Evolutionary conservation across 1,140 invertebrate species (phyloP), one percentile per base, ranked within the genome.

Genomic region (Diuraphis noxia): DNA sequence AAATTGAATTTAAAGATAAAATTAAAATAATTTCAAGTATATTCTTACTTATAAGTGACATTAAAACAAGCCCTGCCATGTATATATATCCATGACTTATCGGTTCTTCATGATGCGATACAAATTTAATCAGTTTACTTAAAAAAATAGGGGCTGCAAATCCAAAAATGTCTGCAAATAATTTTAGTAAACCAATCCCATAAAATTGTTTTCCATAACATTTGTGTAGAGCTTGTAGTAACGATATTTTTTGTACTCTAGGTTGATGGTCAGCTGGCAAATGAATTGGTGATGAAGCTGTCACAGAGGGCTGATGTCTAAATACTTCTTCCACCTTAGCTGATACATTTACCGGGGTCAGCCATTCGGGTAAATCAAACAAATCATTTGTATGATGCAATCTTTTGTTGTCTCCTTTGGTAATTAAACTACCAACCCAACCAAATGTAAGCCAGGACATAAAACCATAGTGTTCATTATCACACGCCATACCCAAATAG

Each of bases 101-200:
- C 88, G 96, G 95, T 92, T 96, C 95, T 84, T 95, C 93, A 92
- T 95, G 95, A 93, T 96, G 95, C 94, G 98, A 97, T 89, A 99
- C 96, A 94, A 97, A 98, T 36, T 94, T 94, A 17, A 99, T 96
- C 10, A 99, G 94, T 93, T 95, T 95, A 94, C 97, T 98, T 0
- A 99, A 94, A 30, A 99, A 94, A 72, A 99, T 94, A 0, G 99
- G 99, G 3, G 97, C 97, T 85, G 96, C 96, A 95, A 99, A 99
- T 34, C 96, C 96, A 56, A 96, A 95, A 92, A 95, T 95, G 94
- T 99, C 98, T 7, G 96, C 96, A 8, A 97, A 93, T 43, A 99
- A 95, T 94, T 98, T 98, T 7, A 99, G 93, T 92, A 99, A 93
- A 46, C 98, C 99, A 93, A 99, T 96, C 34, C 95, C 95, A 93